Evolutionary conservation across 2,888 invertebrate species (phyloP), one percentile per base, ranked within the genome.

Genomic region (Thymelicus sylvestris): DNA sequence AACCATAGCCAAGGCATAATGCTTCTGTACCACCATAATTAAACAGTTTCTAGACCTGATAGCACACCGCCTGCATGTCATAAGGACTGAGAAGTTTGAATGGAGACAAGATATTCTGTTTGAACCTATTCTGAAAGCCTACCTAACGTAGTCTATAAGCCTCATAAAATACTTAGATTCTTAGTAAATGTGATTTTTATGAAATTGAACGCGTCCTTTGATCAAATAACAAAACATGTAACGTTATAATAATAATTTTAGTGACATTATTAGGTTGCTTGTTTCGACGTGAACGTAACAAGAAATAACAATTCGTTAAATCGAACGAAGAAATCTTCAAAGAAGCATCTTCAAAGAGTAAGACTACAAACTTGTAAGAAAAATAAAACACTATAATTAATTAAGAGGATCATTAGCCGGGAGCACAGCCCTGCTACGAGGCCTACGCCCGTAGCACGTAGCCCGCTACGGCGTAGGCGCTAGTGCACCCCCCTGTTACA

Each of bases 401-500:
- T 70, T 65, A 70, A 70, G 19, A 70, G 12, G 31, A 60, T 60
- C 57, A 65, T 70, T 70, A 70, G 60, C 44, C 15, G 39, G 39
- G 7, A 64, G 63, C 80, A 82, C 86, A 83, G 78, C 81, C 80
- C 84, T 84, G 81, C 81, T 83, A 84, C 86, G 84, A 87, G 81
- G 82, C 82, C 82, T 82, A 82, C 80, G 78, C 74, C 70, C 74
- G 74, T 73, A 76, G 77, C 73, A 74, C 78, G 80, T 77, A 77
- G 78, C 75, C 76, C 69, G 78, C 82, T 80, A 78, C 82, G 78
- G 77, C 85, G 85, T 86, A 86, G 86, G 83, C 84, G 84, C 85
- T 86, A 86, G 85, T 86, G 85, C 81, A 80, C 83, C 85, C 86
- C 86, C 85, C 87, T 74, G 50, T 70, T 73, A 74, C 85, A 89